Evolutionary conservation across 2,113 vertebrate species (phyloP).

Genomic region (Macaca mulatta): DNA sequence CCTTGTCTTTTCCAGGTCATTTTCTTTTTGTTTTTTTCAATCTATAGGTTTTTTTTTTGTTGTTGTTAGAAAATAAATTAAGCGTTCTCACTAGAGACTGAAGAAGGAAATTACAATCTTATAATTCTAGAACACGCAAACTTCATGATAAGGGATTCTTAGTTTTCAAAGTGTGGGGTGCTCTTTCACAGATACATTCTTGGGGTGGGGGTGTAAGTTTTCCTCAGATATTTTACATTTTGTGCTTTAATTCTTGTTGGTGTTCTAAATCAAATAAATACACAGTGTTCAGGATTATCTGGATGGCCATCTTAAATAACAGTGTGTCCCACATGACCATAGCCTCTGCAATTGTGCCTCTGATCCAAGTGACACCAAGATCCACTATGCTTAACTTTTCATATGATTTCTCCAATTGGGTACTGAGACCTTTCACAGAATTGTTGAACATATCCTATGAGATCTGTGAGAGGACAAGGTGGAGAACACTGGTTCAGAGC

Average conservation of each 20-base stretch:
- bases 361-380: no score
- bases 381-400: no score
- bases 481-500: neutral
- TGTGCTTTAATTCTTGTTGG: neutral
- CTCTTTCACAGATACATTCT: neutral
- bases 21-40: neutral
- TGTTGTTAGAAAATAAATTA: slow-evolving; percentile 39
- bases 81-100: neutral
- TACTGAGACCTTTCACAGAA: no score
- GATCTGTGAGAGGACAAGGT: neutral
- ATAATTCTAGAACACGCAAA: neutral
- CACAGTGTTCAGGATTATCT: no score
- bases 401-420: no score
- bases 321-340: no score
- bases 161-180: neutral
- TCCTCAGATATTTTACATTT: neutral
- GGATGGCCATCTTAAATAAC: no score
- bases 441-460: no score
- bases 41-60: neutral
- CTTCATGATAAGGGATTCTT: neutral
- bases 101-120: neutral
- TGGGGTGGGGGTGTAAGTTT: neutral
- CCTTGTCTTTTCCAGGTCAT: neutral
- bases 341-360: no score
- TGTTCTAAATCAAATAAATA: neutral